Evolutionary conservation across 1,140 invertebrate species (phyloP).

Genomic region (Euwallacea fornicatus): DNA sequence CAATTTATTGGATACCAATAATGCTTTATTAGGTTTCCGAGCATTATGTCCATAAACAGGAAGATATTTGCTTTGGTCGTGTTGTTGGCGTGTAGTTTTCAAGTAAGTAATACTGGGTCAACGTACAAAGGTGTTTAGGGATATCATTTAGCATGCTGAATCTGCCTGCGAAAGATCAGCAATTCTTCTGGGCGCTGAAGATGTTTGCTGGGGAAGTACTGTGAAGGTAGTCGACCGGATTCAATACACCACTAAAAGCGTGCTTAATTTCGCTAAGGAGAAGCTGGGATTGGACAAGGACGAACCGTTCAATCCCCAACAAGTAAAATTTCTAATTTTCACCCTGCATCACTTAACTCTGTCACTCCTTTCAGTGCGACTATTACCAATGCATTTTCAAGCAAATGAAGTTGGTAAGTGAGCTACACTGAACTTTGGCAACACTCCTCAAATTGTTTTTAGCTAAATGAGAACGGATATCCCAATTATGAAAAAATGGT

Average conservation of each 20-base stretch:
- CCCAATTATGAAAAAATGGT: constrained; percentile 38
- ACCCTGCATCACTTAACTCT: neutral
- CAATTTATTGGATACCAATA: too few relatives aligned
- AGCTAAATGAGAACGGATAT: constrained; percentile 37
- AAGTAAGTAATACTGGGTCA: too few relatives aligned
- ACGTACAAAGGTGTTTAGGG: too few relatives aligned
- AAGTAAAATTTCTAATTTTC: constrained; percentile 29
- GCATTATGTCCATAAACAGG: too few relatives aligned
- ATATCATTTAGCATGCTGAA: constrained; percentile 4
- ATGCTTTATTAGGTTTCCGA: too few relatives aligned
- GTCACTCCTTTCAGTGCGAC: constrained; percentile 45
- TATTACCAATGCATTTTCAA: constrained; percentile 47
- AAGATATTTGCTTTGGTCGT: too few relatives aligned
- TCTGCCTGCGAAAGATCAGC: constrained; percentile 35
- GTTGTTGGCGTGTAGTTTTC: too few relatives aligned
- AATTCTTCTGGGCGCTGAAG: constrained; percentile 38
- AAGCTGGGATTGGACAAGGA: constrained; percentile 43
- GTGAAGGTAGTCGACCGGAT: constrained; percentile 42
- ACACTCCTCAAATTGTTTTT: neutral
- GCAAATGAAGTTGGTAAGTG: constrained; percentile 45
- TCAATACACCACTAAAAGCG: constrained; percentile 40
- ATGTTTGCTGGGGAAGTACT: constrained; percentile 39
- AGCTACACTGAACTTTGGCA: constrained; percentile 7
- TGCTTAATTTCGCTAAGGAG: constrained; percentile 46
- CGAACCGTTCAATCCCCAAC: constrained; percentile 37